phyloP scores from a whole-genome alignment of 2,888 invertebrate species.

The Tetranychus truncatus region DNA sequence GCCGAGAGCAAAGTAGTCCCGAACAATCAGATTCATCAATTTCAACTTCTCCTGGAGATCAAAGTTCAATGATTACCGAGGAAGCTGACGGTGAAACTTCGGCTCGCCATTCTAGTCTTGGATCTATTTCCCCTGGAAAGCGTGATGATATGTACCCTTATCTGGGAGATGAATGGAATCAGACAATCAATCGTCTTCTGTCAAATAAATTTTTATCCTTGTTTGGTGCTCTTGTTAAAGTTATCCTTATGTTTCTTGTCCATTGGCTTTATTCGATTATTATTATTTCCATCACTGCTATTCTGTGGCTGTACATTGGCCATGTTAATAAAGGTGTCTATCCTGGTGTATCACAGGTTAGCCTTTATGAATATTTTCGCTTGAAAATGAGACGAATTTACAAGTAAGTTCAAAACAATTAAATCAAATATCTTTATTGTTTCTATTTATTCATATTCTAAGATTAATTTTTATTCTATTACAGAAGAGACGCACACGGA shows the following conservation, averaged over 20 bases:
- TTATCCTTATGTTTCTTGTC: slow-evolving; percentile 75
- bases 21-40: slow-evolving; percentile 19
- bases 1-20: slow-evolving; percentile 11
- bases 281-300: slow-evolving; percentile 56
- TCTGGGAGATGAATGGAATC: not conserved
- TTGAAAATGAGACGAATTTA: slow-evolving; percentile 19
- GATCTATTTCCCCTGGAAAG: not conserved
- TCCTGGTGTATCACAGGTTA: slow-evolving; percentile 46
- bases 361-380: slow-evolving; percentile 11
- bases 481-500: slow-evolving; percentile 41
- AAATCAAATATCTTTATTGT: too few species aligned
- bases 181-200: not conserved
- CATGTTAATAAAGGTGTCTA: slow-evolving; percentile 86
- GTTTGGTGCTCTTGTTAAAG: slow-evolving; percentile 44
- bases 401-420: slow-evolving; percentile 3
- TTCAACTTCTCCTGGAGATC: slow-evolving; percentile 33
- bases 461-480: not conserved
- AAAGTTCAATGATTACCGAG: slow-evolving; percentile 26
- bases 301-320: slow-evolving; percentile 83
- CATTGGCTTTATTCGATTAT: slow-evolving; percentile 80
- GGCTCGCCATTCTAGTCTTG: not conserved
- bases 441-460: too few species aligned
- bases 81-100: not conserved
- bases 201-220: slow-evolving; percentile 1
- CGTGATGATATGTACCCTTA: not conserved